Conservation (phyloP, 2,113 vertebrate species). For the Thunnus maccoyii region DNA sequence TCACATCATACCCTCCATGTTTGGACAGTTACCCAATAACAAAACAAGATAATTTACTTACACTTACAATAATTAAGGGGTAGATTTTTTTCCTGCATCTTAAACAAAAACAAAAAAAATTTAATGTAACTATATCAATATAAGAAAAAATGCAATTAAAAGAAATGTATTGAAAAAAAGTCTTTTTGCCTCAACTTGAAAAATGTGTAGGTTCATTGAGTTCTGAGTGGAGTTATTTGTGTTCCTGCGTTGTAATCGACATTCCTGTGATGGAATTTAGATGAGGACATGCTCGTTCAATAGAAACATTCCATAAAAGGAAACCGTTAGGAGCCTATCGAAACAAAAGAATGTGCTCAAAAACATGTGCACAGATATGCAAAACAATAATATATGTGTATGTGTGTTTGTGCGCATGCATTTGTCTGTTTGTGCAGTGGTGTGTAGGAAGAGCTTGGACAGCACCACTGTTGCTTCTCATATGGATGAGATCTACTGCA, state of each 20-base stretch:
- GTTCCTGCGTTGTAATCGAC: conserved; percentile 44
- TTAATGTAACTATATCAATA: not conserved
- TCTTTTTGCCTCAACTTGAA: not conserved
- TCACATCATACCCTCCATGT: not conserved
- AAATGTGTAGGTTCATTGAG: conserved; percentile 9
- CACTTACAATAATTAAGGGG: not conserved
- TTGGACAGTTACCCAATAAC: not conserved
- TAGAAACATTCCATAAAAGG: conserved; percentile 60
- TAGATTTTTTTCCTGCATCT: not conserved
- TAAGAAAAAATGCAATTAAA: not conserved
- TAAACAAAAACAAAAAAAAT: not conserved
- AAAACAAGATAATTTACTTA: not conserved
- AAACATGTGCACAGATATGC: conserved; percentile 19
- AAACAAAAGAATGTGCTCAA: conserved; percentile 29
- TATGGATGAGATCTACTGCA: conserved; percentile 95
- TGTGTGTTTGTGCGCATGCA: not conserved
- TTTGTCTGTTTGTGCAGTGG: conserved; percentile 84
- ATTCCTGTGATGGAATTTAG: conserved; percentile 67
- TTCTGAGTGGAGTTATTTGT: conserved; percentile 41
- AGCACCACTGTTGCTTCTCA: conserved; percentile 94
- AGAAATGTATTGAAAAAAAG: not conserved
- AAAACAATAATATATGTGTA: conserved; percentile 35
- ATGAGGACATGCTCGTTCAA: conserved; percentile 51
- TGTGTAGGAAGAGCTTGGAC: conserved; percentile 94
- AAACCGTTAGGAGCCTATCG: conserved; percentile 4